These are phyloP conservation scores for Sinhomidia bicolor DNA, from an alignment of 2,888 invertebrate species.

Conservation along the genomic window DNA sequence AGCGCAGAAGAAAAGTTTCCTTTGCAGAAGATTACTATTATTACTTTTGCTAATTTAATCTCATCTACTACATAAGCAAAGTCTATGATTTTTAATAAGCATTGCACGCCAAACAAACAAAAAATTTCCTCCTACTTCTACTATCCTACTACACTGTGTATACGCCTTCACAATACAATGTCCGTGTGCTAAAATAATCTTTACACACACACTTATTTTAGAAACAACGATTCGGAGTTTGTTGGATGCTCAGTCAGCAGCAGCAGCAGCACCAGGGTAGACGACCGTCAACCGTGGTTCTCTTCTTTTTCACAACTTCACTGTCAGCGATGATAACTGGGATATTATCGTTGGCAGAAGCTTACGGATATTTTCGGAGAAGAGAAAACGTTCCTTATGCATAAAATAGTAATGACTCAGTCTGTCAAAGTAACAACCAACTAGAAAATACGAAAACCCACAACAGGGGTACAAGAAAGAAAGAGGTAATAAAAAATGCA, in stretches of 20 bases:
- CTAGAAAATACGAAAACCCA: conserved; percentile 54
- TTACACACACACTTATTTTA: background rate
- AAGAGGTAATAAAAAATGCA: conserved; percentile 57
- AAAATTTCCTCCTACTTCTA: too few species aligned
- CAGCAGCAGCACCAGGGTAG: conserved; percentile 20
- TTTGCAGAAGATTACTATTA: too few species aligned
- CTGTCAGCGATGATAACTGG: conserved; percentile 15
- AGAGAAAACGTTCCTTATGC: conserved; percentile 35
- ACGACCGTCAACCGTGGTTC: conserved; percentile 32
- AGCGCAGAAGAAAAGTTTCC: too few species aligned
- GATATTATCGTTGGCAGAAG: conserved; percentile 32
- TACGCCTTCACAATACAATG: background rate
- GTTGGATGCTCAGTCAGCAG: background rate
- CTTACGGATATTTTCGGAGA: conserved; percentile 65
- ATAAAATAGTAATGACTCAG: conserved; percentile 55
- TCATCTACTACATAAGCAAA: too few species aligned
- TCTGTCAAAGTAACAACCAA: conserved; percentile 34
- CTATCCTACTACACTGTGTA: too few species aligned
- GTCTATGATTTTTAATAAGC: too few species aligned
- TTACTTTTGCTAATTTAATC: background rate
- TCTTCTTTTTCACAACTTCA: background rate
- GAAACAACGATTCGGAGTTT: background rate
- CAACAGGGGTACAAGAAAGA: conserved; percentile 17
- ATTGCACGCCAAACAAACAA: too few species aligned
- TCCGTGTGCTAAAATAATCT: background rate